Evolutionary conservation across 2,888 invertebrate genomes (phyloP).

Genomic region (Eupithecia subumbrata): DNA sequence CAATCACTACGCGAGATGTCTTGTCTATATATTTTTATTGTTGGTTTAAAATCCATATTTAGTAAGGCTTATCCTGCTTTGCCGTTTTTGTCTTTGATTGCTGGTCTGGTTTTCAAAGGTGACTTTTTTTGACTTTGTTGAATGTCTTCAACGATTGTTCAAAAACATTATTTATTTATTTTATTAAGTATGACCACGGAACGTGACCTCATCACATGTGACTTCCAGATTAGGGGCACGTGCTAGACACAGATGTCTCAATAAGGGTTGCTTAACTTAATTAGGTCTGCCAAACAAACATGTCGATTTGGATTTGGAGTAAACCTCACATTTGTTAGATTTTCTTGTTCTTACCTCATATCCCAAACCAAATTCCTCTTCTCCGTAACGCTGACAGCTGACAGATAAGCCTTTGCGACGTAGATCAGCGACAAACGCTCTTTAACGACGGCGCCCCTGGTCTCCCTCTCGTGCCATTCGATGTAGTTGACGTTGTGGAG

Average conservation of each 20-base stretch:
- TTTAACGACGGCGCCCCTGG: slow-evolving; percentile 85
- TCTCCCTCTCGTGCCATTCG: slow-evolving; percentile 93
- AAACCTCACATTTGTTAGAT: background rate
- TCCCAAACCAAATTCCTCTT: slow-evolving; percentile 95
- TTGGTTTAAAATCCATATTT: background rate
- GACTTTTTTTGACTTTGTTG: background rate
- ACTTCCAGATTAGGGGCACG: background rate
- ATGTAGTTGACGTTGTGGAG: slow-evolving; percentile 89
- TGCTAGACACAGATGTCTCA: background rate
- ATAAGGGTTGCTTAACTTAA: background rate
- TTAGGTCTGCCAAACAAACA: background rate
- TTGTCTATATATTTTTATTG: background rate
- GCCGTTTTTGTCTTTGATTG: background rate
- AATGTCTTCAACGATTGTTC: background rate
- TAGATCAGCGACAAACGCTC: slow-evolving; percentile 90
- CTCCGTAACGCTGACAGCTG: slow-evolving; percentile 93
- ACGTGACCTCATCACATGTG: background rate
- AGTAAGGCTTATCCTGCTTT: background rate
- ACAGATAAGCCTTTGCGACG: slow-evolving; percentile 90
- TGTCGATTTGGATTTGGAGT: background rate
- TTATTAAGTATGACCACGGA: background rate
- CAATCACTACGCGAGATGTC: slow-evolving; percentile 11
- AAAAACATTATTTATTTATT: background rate
- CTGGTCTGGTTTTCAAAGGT: background rate
- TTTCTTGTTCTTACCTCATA: slow-evolving; percentile 75